Evolutionary conservation across 2,888 invertebrate species (phyloP).

Genomic region (Malthinus flaveolus): DNA sequence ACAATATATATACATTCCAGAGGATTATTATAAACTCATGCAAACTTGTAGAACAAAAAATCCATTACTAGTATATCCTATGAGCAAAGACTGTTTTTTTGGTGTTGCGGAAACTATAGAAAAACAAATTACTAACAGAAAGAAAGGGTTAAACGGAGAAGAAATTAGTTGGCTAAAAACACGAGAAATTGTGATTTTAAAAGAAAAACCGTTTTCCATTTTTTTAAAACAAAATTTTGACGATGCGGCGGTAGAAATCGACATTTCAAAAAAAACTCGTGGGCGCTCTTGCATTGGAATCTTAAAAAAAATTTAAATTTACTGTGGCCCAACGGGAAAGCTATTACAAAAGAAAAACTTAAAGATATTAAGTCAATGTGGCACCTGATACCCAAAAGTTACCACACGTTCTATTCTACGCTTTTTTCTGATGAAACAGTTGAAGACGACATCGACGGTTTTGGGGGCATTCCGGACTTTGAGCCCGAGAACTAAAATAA

Average conservation of each 20-base stretch:
- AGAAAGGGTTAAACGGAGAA: slow-evolving; percentile 7
- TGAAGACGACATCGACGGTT: slow-evolving; percentile 5
- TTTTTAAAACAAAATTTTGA: slow-evolving; percentile 7
- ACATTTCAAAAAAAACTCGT: neutral
- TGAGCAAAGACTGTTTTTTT: slow-evolving; percentile 4
- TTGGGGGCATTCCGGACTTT: neutral
- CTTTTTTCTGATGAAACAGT: neutral
- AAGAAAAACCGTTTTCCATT: slow-evolving; percentile 1
- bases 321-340: slow-evolving; percentile 1
- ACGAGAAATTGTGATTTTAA: neutral
- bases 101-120: too few relatives aligned
- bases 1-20: slow-evolving; percentile 25
- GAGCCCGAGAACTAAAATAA: neutral
- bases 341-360: neutral
- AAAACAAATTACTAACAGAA: slow-evolving; percentile 12
- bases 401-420: neutral
- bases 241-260: neutral
- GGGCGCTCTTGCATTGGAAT: neutral
- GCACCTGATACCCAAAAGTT: slow-evolving; percentile 1
- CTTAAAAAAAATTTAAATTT: neutral
- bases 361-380: slow-evolving; percentile 6
- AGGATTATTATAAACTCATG: slow-evolving; percentile 26
- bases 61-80: neutral
- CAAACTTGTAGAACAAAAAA: slow-evolving; percentile 9
- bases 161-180: slow-evolving; percentile 6